phyloP scores from a whole-genome alignment of 2,797 vertebrate species.

The Coreius guichenoti region DNA sequence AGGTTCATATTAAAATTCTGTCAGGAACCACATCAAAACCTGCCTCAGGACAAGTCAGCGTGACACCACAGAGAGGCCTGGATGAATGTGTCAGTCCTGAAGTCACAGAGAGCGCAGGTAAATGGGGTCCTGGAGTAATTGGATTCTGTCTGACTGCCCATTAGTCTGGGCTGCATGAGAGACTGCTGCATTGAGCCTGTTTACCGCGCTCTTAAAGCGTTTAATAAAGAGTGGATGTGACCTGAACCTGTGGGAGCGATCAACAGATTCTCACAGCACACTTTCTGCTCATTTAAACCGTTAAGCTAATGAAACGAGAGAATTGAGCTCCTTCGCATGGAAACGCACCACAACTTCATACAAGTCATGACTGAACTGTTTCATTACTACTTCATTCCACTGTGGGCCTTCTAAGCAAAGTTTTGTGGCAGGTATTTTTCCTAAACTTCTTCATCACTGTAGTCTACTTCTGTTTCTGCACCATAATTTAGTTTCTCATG shows the following conservation, averaged over 20 bases:
- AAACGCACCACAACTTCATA: background rate
- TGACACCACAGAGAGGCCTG: constrained; percentile 69
- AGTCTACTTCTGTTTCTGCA: background rate
- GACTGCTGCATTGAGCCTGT: constrained; percentile 65
- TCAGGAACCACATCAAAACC: background rate
- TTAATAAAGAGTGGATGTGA: constrained; percentile 75
- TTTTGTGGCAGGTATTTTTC: background rate
- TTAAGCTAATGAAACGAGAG: constrained; percentile 45
- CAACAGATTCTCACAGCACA: constrained; percentile 54
- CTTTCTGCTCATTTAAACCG: constrained; percentile 44
- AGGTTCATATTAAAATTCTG: constrained; percentile 27
- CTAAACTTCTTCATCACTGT: background rate
- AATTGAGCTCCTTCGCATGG: constrained; percentile 34
- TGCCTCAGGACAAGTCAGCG: background rate
- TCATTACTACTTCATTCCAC: background rate
- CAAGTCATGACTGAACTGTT: background rate
- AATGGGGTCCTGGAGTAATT: constrained; percentile 75
- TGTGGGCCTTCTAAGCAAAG: background rate
- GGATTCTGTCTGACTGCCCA: constrained; percentile 75
- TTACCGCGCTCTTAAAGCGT: constrained; percentile 74
- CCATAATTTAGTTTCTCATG: background rate
- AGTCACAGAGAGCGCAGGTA: constrained; percentile 66
- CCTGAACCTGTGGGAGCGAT: constrained; percentile 57
- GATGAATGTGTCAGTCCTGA: constrained; percentile 73
- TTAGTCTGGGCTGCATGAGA: constrained; percentile 75